Base-by-base conservation (phyloP, 1,140 invertebrate species). In the Dendroctonus ponderosae region DNA sequence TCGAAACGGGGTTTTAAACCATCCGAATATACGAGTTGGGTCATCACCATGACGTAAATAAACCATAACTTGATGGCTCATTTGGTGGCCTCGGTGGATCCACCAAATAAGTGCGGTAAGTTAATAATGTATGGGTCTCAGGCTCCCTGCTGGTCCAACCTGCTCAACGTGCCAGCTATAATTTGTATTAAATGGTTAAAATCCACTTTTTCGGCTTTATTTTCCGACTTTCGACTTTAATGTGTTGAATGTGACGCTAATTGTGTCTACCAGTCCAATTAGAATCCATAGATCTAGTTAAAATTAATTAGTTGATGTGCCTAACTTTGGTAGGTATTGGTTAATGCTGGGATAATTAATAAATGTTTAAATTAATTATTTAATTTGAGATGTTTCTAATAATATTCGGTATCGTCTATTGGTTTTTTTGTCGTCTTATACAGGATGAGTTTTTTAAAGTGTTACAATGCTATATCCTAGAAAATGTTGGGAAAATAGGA, bases 101-200 rank as follows among this genome's bases (percentile, higher is more conserved):
- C n/a, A n/a, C 53, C 53, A 39, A 56, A 56, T 15, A 38, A 56
- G 53, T 56, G 53, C 53, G 53, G 53, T 56, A 56, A 39, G 37
- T 52, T 52, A 12, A 26, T 52, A 52, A 52, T 52, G 14, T 52
- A 52, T 52, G 50, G 50, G 50, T 52, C 26, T 37, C 50, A 26
- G 50, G 50, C 50, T 15, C 50, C 50, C 50, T 26, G 50, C 26
- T 26, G 50, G 26, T 26, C 50, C 12, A 52, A 52, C 50, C 50
- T 52, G 37, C 12, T 26, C 50, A 26, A 52, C 50, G 50, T 37
- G 50, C 50, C 37, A 52, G 50, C 50, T 52, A 52, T 52, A 52
- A 52, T 52, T 52, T 52, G 50, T 52, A 15, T 52, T 52, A 52
- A 52, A 52, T 52, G n/a, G 50, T 52, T 52, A 26, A 52, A 52